These are phyloP conservation scores for Scotopteryx bipunctaria DNA, from an alignment of 2,888 invertebrate genomes.

Conservation along the genomic window DNA sequence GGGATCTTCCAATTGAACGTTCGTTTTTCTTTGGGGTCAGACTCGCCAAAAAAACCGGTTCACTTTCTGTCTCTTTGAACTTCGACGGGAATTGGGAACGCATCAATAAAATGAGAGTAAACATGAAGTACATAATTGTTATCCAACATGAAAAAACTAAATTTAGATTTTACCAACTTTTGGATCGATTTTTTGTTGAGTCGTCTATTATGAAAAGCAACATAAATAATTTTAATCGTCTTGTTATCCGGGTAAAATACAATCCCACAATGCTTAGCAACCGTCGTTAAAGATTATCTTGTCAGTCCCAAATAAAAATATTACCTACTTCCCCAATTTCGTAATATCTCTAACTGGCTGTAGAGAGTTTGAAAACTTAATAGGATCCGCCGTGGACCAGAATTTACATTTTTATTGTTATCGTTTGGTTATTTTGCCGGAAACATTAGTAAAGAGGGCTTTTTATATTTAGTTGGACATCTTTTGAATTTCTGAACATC, in stretches of 20 bases:
- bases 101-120: not conserved
- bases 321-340: slow-evolving; percentile 19
- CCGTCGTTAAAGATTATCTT: slow-evolving; percentile 18
- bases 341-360: slow-evolving; percentile 18
- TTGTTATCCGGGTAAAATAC: not conserved
- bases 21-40: slow-evolving; percentile 50
- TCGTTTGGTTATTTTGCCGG: slow-evolving; percentile 9
- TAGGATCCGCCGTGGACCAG: slow-evolving; percentile 8
- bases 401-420: slow-evolving; percentile 22
- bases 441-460: slow-evolving; percentile 3
- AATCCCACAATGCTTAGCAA: slow-evolving; percentile 10
- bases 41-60: slow-evolving; percentile 47
- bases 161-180: no score
- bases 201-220: no score
- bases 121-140: no score
- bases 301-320: slow-evolving; percentile 25
- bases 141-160: no score
- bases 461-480: slow-evolving; percentile 2
- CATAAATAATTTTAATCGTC: no score
- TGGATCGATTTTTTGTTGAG: no score
- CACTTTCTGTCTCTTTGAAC: slow-evolving; percentile 47
- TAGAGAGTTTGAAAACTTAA: slow-evolving; percentile 19
- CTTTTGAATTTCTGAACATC: not conserved
- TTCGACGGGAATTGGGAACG: slow-evolving; percentile 1
- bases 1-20: slow-evolving; percentile 2